A percentile compares a stretch with the other conserved stretches of the same genome.
These are phyloP conservation scores for Nemopilema nomurai DNA, from an alignment of 30 jellyfish, hydroid and myxozoan species.

Conservation along the genomic window DNA sequence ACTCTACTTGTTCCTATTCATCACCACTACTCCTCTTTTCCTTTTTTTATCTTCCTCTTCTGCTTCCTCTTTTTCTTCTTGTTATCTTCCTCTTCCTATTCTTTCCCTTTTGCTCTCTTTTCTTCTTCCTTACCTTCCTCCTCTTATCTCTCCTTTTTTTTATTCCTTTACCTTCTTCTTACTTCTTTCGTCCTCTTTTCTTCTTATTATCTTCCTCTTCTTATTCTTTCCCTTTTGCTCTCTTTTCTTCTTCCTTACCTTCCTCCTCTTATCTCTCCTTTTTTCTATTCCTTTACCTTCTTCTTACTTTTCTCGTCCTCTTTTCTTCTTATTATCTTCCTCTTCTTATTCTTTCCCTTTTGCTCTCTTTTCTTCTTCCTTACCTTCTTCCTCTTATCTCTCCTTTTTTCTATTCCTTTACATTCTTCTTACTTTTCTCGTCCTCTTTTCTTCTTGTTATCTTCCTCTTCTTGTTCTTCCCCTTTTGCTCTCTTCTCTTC, in stretches of 20 bases:
- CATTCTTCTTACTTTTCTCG: background rate
- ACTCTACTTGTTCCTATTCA: too few relatives aligned
- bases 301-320: background rate
- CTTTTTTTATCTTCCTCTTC: background rate
- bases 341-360: background rate
- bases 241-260: background rate
- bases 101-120: background rate
- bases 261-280: background rate
- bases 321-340: background rate
- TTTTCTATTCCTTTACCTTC: background rate
- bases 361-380: background rate
- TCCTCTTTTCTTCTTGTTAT: background rate
- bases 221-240: background rate
- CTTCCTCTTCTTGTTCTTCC: background rate
- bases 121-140: background rate
- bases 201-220: background rate
- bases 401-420: too few relatives aligned
- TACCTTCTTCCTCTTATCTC: background rate
- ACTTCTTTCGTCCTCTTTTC: background rate
- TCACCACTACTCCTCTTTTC: too few relatives aligned
- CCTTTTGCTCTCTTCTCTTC: background rate
- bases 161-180: background rate
- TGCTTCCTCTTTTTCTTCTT: background rate
- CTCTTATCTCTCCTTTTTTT: background rate
- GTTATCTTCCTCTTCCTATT: background rate